Base-by-base conservation (phyloP, 2,888 invertebrate genomes). In the Drosophila bunnanda region DNA sequence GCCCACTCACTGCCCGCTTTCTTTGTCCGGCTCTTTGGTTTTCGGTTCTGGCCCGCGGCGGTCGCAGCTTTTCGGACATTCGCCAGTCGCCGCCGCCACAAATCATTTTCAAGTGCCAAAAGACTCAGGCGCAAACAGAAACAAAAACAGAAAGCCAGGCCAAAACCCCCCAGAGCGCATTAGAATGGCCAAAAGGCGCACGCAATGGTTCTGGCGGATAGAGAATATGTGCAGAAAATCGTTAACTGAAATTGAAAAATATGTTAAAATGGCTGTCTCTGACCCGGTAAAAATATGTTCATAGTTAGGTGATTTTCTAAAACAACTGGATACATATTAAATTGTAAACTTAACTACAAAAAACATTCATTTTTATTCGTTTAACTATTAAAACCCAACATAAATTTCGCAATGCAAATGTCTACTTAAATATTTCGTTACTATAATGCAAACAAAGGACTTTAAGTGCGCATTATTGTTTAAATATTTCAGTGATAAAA, bases 31-130 rank as follows among this genome's bases (percentile, higher is more conserved):
- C 32, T 36, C 57, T 52, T 38, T 44, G 60, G 43, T 44, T 28
- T 17, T 43, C n/a, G 55, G 48, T 12, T 25, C 34, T 41, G 64
- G 64, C 48, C 57, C 48, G 30, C 54, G 32, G 25, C 44, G 41
- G 46, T 34, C 58, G 57, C 66, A 77, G 62, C 62, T 44, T 64
- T 68, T 71, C 79, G 55, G 82, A 79, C 88, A 59, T 56, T 59
- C 59, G 56, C 65, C 72, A 79, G 79, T 83, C 70, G 89, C 76
- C 66, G 69, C 70, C 60, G 84, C 82, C 79, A 89, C 84, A 85
- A 85, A 89, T 85, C 89, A 85, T 89, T 84, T 84, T 50, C 74
- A 87, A 88, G 84, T 84, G 84, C 84, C 59, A 59, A 58, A 58
- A 62, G 50, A 57, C 34, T 25, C 30, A 53, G 30, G 41, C 13